Percentiles rank a stretch among this genome's conserved stretches.
Evolutionary conservation across 2,888 invertebrate genomes (phyloP).

Genomic region (Electrophaes corylata): DNA sequence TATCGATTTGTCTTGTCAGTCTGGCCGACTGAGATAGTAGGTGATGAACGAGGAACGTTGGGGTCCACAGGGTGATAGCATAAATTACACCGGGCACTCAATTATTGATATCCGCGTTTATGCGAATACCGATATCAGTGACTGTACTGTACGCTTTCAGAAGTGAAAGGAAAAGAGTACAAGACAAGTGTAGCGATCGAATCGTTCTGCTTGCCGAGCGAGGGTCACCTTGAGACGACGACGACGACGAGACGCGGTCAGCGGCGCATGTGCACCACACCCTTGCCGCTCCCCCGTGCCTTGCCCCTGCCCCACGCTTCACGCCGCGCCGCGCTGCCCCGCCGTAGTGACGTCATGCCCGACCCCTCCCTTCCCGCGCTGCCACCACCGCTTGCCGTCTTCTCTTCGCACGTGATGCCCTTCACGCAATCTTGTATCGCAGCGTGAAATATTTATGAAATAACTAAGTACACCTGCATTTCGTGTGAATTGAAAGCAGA

Average conservation of each 20-base stretch:
- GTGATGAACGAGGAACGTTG: conserved; percentile 81
- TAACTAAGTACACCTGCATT: conserved; percentile 25
- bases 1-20: conserved; percentile 82
- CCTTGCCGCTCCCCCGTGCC: conserved; percentile 52
- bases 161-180: conserved; percentile 73
- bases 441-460: conserved; percentile 53
- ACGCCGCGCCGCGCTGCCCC: conserved; percentile 3
- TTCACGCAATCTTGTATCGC: conserved; percentile 62
- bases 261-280: conserved; percentile 82
- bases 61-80: conserved; percentile 80
- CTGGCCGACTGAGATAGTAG: conserved; percentile 75
- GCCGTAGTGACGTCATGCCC: conserved; percentile 31
- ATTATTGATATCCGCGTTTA: conserved; percentile 63
- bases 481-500: conserved; percentile 5
- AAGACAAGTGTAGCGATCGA: conserved; percentile 50
- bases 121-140: conserved; percentile 66
- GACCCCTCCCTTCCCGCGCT: conserved; percentile 26
- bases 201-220: conserved; percentile 63
- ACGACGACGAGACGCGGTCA: conserved; percentile 53
- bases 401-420: conserved; percentile 65
- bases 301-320: conserved; percentile 37
- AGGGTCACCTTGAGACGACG: conserved; percentile 76
- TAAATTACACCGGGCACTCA: conserved; percentile 69
- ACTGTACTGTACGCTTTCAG: conserved; percentile 54
- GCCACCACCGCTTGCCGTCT: conserved; percentile 30